Evolutionary conservation across 2,888 invertebrate species (phyloP), one percentile per base, ranked within the genome.

Genomic region (Amiota communis): DNA sequence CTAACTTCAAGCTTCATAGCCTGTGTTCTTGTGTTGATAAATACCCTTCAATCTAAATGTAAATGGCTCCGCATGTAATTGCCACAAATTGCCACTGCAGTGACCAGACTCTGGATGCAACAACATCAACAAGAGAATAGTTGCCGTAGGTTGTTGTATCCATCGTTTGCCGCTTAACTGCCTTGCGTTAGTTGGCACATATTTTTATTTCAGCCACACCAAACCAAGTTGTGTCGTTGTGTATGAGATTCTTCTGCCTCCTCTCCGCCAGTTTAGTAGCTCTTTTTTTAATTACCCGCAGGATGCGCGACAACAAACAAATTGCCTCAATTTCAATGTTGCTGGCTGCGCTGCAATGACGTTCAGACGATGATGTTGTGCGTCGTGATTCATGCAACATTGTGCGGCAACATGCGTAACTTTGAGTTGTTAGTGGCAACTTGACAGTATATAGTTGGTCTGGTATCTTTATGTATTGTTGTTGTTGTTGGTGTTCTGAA

Each of bases 21-120:
- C 65, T 36, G 65, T 68, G 67, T 53, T 68, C 71, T 64, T 20
- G 72, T 56, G 72, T 57, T 74, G 85, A 86, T 83, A 85, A 86
- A 85, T 85, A 83, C 85, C 82, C 82, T 84, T 86, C 85, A 85
- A 85, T 85, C 86, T 85, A 82, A 86, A 86, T 85, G 86, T 85
- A 86, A 85, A 85, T 85, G 86, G 87, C 85, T 86, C 83, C 82
- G 85, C 87, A 84, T 86, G 87, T 86, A 84, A 86, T 85, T 85
- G 85, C 86, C 85, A 86, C 85, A 85, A 85, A 85, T 86, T 86
- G 85, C 85, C 83, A 86, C 85, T 86, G 85, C 85, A 84, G 85
- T 85, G 86, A 85, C 84, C 83, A 83, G 83, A 68, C 53, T 17
- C 67, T n/a, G 51, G 36, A 15, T 49, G 65, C 65, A 15, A 20